Percentiles rank a stretch among this genome's conserved stretches.
phyloP scores from a whole-genome alignment of 2,888 invertebrate species.

The Lymantria monacha region DNA sequence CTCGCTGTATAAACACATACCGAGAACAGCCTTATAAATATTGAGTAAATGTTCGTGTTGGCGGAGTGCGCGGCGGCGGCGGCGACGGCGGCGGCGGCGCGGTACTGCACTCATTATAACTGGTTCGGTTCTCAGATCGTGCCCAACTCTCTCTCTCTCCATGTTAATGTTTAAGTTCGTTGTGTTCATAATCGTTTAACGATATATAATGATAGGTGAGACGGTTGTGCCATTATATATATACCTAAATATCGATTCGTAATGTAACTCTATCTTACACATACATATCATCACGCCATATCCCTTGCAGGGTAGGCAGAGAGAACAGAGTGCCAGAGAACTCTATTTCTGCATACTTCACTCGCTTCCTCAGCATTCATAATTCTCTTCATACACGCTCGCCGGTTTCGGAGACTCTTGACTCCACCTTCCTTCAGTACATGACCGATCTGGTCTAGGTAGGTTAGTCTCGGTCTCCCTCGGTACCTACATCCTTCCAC shows the following conservation, averaged over 20 bases:
- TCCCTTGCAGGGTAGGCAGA: no score
- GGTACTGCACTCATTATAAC: conserved; percentile 2
- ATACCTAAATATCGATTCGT: neutral
- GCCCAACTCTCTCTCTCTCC: conserved; percentile 19
- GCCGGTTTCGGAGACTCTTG: no score
- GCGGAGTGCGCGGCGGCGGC: neutral
- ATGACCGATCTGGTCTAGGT: no score
- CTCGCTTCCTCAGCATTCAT: no score
- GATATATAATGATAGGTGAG: conserved; percentile 16
- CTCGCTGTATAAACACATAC: conserved; percentile 9
- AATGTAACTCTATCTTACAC: no score
- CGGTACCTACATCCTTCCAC: no score
- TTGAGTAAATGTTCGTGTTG: conserved; percentile 7
- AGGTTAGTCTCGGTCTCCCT: no score
- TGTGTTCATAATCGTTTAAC: conserved; percentile 14
- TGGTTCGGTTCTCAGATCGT: conserved; percentile 28
- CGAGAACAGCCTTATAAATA: conserved; percentile 12
- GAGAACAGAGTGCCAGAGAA: no score
- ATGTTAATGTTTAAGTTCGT: neutral
- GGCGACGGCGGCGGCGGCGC: conserved; percentile 1
- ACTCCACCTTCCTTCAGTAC: no score
- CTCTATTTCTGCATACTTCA: no score
- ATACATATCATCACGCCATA: no score
- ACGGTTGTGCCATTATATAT: neutral
- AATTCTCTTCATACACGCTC: no score